Evolutionary conservation across 2,888 invertebrate genomes (phyloP), one percentile per base, ranked within the genome.

Genomic region (Mythimna lalbum): DNA sequence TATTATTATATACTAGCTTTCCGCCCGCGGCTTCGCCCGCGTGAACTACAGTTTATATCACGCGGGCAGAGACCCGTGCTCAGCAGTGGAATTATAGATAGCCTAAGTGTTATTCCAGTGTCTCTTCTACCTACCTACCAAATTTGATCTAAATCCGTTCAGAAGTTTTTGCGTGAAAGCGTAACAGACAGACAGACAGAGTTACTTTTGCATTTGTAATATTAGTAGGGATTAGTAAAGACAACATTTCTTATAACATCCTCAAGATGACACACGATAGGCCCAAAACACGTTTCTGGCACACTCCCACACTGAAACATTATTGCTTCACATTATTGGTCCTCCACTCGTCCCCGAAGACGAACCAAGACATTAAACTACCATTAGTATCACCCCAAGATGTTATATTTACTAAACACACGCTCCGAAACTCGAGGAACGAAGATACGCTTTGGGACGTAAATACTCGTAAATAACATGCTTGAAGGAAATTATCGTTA

Each of bases 361-460:
- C 50, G 66, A 70, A 65, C 36, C n/a, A 2, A 68, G 74, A 63
- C 63, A n/a, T 78, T 43, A 69, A 63, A 70, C 31, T 47, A 43
- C 68, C 19, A 74, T 80, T 63, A 81, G 43, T 53, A 78, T 80
- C 81, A 65, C 10, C 7, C 33, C 21, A n/a, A 67, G 27, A 19
- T 73, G 19, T 60, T 65, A 63, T 64, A 74, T 81, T 61, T 56
- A 69, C 53, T 53, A 56, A 69, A 67, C 64, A 69, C 66, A 33
- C n/a, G 55, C 36, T 63, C 60, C 50, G 55, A 27, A 69, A 53
- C 36, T 47, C 66, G 56, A 17, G 43, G n/a, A 14, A 36, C 17
- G 61, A 52, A 76, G 12, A 57, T 52, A 68, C n/a, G n/a, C 9
- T 47, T 21, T n/a, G 36, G 3, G 60, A 50, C 21, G 60, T 27